Base-by-base conservation (phyloP, 1,140 invertebrate species). In the Zaprionus taronus region DNA sequence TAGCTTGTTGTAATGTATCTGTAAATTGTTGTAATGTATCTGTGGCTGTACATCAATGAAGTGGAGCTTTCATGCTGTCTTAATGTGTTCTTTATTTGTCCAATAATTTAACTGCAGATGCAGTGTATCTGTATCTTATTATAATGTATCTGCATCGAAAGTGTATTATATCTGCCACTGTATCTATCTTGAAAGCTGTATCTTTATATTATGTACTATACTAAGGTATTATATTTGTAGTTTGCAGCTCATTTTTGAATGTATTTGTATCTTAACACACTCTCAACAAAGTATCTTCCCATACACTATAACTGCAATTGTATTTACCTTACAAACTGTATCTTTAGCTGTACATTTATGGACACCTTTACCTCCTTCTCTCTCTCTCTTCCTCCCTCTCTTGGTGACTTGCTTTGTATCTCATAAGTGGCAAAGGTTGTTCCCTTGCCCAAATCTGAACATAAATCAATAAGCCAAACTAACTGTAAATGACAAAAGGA, bases 401-500 rank as follows among this genome's bases (percentile, higher is more conserved):
- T 24, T 24, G 47, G n/a, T 6, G n/a, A 26, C 12, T 24, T 51
- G 47, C 20, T 24, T 4, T 65, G 63, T 24, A 57, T 20, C n/a
- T 57, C 38, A 17, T 11, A 22, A 49, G 22, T 51, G 31, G 5
- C 67, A 15, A 26, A 44, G 20, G 34, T 56, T 56, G 53, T 56
- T 56, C 22, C 14, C 22, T 7, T 56, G 12, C 7, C 24, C 53
- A 28, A 24, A 24, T 41, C n/a, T 12, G 24, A 22, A 26, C 67
- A 64, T 71, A 75, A 75, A 75, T 71, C 67, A 75, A 71, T 75
- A 64, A 41, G 51, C 2, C 51, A 51, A 36, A 41, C 57, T 64
- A 75, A 75, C 72, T 58, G 72, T 75, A 71, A 60, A 53, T 38
- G 12, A 58, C 20, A 74, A 63, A 69, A 63, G 67, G 72, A 71